These are phyloP conservation scores for Chloromyia formosa DNA, from an alignment of 2,888 invertebrate genomes.

Conservation along the genomic window DNA sequence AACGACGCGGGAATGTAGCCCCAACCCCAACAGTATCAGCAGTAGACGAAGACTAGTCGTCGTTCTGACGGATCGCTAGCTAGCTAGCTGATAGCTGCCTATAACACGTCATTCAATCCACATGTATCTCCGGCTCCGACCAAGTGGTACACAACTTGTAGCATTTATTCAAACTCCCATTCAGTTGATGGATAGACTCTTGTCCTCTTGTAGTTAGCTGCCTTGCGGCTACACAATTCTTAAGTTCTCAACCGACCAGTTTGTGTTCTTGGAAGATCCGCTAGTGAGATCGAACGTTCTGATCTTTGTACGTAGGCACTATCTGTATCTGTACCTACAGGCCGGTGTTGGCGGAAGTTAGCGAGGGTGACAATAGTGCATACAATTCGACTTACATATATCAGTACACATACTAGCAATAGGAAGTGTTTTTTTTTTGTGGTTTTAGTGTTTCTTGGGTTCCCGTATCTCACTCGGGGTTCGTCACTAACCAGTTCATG, in stretches of 20 bases:
- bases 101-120: not conserved
- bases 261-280: not conserved
- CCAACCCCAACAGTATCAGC: not conserved
- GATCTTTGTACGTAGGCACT: no score
- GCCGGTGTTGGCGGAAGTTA: no score
- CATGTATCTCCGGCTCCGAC: not conserved
- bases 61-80: no score
- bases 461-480: not conserved
- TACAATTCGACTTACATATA: not conserved
- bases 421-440: not conserved
- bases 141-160: not conserved
- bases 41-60: not conserved
- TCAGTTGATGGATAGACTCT: conserved; percentile 3
- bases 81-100: not conserved
- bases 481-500: not conserved
- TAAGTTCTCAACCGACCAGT: not conserved
- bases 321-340: no score
- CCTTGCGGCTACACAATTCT: no score
- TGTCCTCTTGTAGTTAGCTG: not conserved
- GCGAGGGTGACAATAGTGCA: not conserved
- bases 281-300: not conserved
- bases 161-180: not conserved
- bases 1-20: not conserved
- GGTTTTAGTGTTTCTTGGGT: not conserved
- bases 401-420: not conserved